phyloP scores from a whole-genome alignment of 1,140 invertebrate species.

The Drosophila ambigua region DNA sequence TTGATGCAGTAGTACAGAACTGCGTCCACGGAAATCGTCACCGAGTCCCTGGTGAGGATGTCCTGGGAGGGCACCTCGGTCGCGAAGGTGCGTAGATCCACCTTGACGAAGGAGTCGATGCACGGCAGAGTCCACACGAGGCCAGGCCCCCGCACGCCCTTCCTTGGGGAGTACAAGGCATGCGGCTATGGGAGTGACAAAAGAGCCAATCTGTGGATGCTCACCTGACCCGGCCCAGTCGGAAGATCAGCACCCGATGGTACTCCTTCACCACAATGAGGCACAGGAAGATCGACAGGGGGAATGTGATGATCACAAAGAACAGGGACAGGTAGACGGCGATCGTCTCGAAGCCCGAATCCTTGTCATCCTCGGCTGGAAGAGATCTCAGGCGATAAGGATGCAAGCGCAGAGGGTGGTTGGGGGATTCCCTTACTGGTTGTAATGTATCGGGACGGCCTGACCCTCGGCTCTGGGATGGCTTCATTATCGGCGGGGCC shows the following conservation, averaged over 20 bases:
- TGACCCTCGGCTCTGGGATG: not conserved
- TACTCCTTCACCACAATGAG: conserved; percentile 89
- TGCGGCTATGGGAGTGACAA: conserved; percentile 45
- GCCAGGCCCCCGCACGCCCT: conserved; percentile 68
- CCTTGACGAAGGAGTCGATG: conserved; percentile 88
- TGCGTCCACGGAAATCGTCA: conserved; percentile 91
- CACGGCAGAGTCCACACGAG: conserved; percentile 90
- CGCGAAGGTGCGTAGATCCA: conserved; percentile 89
- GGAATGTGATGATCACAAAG: conserved; percentile 90
- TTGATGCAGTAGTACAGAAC: conserved; percentile 90
- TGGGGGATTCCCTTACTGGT: conserved; percentile 1
- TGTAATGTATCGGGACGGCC: not conserved
- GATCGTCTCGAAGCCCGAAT: conserved; percentile 86
- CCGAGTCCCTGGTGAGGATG: conserved; percentile 90
- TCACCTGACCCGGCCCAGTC: conserved; percentile 90
- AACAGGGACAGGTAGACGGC: conserved; percentile 90
- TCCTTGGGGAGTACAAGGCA: not conserved
- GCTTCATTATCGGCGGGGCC: not conserved
- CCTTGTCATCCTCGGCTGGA: conserved; percentile 20
- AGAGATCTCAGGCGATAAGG: not conserved
- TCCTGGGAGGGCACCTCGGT: conserved; percentile 89
- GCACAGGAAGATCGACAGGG: conserved; percentile 91
- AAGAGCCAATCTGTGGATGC: not conserved
- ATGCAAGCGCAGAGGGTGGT: not conserved
- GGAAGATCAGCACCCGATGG: conserved; percentile 93